Conservation (phyloP, 1,140 invertebrate genomes). For the Sitobion miscanthi region DNA sequence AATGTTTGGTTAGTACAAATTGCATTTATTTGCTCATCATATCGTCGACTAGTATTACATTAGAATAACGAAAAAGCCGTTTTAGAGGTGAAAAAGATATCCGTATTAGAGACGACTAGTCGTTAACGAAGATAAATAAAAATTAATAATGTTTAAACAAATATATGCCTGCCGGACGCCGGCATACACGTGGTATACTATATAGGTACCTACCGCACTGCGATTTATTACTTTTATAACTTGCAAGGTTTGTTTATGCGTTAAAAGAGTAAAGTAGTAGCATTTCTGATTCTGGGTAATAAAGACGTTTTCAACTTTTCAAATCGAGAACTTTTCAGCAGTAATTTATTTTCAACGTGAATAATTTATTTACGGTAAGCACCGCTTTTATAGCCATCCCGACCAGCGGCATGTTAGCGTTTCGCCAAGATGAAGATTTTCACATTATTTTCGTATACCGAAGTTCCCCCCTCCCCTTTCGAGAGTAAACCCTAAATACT, state of each 20-base stretch:
- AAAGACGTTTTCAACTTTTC: constrained; percentile 36
- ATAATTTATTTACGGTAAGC: constrained; percentile 32
- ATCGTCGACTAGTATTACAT: neutral
- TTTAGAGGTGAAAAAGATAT: neutral
- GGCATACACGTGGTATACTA: neutral
- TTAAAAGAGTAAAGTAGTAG: neutral
- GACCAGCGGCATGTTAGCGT: neutral
- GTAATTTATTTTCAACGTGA: constrained; percentile 25
- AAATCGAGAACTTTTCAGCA: constrained; percentile 22
- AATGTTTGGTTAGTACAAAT: too few relatives aligned
- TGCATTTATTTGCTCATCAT: neutral
- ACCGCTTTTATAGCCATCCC: neutral
- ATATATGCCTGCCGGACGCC: neutral
- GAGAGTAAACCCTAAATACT: neutral
- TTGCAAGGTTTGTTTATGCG: constrained; percentile 5
- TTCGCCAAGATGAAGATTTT: neutral
- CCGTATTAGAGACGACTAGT: neutral
- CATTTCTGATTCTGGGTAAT: constrained; percentile 4
- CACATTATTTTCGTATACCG: neutral
- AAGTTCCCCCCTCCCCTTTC: neutral
- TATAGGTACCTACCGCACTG: neutral
- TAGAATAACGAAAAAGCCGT: neutral
- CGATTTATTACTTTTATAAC: constrained; percentile 7
- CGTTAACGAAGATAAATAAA: neutral
- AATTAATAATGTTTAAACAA: neutral